A percentile compares a stretch with the other conserved stretches of the same genome.
These are phyloP conservation scores for Zaprionus ornatus DNA, from an alignment of 1,140 invertebrate genomes.

Conservation along the genomic window DNA sequence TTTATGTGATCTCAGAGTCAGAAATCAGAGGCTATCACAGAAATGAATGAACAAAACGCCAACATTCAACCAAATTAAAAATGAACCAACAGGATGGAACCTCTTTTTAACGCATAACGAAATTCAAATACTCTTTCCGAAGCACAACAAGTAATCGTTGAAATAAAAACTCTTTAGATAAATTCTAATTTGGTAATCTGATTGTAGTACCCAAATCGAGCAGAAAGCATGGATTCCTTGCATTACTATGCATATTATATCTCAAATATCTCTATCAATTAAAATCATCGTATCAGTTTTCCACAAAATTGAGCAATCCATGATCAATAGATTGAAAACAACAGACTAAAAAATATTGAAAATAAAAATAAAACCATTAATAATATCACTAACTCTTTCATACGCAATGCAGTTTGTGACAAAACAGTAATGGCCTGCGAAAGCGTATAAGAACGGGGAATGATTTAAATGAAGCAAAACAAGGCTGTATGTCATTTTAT, in stretches of 20 bases:
- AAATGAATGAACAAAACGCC: slow-evolving; percentile 29
- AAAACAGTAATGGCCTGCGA: neutral
- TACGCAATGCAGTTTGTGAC: neutral
- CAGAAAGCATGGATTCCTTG: too few relatives aligned
- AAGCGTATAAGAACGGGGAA: slow-evolving; percentile 20
- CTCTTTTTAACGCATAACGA: neutral
- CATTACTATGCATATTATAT: too few relatives aligned
- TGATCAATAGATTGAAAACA: too few relatives aligned
- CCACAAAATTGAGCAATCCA: too few relatives aligned
- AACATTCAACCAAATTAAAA: slow-evolving; percentile 37
- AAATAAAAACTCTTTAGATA: neutral
- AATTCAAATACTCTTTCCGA: neutral
- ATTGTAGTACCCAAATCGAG: too few relatives aligned
- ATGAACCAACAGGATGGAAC: neutral
- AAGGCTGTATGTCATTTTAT: slow-evolving; percentile 51
- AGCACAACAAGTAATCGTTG: neutral
- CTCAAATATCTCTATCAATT: too few relatives aligned
- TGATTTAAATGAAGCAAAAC: slow-evolving; percentile 49
- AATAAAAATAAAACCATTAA: too few relatives aligned
- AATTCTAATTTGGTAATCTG: too few relatives aligned
- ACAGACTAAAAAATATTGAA: too few relatives aligned
- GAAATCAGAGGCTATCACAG: neutral
- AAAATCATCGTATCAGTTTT: too few relatives aligned
- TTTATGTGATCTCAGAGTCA: slow-evolving; percentile 13
- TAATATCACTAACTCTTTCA: neutral